Evolutionary conservation across 2,113 vertebrate genomes (phyloP).

Genomic region (Murina feae): DNA sequence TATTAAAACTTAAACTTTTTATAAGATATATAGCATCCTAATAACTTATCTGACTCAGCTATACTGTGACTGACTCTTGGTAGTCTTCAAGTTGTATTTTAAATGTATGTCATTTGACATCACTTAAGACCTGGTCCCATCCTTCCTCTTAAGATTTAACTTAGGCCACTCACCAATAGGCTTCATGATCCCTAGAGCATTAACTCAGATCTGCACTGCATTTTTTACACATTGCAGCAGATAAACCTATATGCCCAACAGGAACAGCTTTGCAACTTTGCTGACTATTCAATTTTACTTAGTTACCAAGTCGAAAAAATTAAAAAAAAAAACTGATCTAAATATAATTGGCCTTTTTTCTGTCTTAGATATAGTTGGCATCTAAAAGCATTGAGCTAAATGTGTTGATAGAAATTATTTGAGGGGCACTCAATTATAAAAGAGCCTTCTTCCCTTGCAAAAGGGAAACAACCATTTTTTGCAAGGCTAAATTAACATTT

Average conservation of each 20-base stretch:
- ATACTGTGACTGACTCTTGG: neutral
- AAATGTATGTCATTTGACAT: neutral
- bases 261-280: neutral
- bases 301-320: neutral
- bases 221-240: neutral
- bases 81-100: neutral
- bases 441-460: neutral
- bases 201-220: neutral
- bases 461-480: neutral
- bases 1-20: neutral
- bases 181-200: neutral
- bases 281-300: neutral
- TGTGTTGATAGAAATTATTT: neutral
- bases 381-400: neutral
- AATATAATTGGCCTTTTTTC: neutral
- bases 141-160: neutral
- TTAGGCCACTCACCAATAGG: neutral
- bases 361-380: neutral
- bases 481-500: neutral
- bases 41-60: neutral
- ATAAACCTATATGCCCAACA: neutral
- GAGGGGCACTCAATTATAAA: neutral
- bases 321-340: conserved; percentile 9
- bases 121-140: neutral
- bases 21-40: neutral